Base-by-base conservation (phyloP, 2,113 vertebrate species). In the Megalops atlanticus region DNA sequence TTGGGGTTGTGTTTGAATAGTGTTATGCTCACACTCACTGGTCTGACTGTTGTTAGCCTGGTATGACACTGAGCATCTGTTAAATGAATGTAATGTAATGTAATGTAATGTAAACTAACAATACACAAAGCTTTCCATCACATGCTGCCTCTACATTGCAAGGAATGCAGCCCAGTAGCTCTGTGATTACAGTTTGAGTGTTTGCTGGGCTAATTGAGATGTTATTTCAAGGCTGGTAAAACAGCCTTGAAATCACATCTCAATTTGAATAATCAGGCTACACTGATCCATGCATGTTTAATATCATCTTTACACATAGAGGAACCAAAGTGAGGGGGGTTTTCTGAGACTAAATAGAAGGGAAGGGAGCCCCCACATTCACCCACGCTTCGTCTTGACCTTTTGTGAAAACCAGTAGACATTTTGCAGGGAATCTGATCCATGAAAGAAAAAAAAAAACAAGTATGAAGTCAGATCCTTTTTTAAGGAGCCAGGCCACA, bases 401-500 rank as follows among this genome's bases (percentile, higher is more conserved):
- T 88, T 87, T 87, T 89, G 85, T 77, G 72, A 91, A 91, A 93
- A 90, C 87, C 89, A 83, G 90, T 85, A 89, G 93, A 94, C 89
- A 89, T 90, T 88, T 91, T 88, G 83, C 89, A 89, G 85, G 93
- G 91, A 94, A 94, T 88, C 82, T 14, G 91, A 95, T 90, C 93
- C 77, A 90, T 89, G 89, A 88, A 84, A 87, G 89, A 88, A 82
- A 86, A 94, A 94, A 90, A 89, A 94, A 94, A 90, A 89, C 82
- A 93, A 89, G 84, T 78, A 90, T 92, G 91, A 92, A 93, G 93
- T 94, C 92, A 93, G 91, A 91, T 89, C 90, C 92, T 92, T 94
- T 91, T 94, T 94, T 93, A 92, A 93, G 91, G 88, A 91, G 91
- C 89, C 90, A 80, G 89, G 87, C 90, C 86, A 54, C 85, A 82